These are phyloP conservation scores for Propsilocerus akamusi DNA, from an alignment of 1,140 invertebrate genomes.

Conservation along the genomic window DNA sequence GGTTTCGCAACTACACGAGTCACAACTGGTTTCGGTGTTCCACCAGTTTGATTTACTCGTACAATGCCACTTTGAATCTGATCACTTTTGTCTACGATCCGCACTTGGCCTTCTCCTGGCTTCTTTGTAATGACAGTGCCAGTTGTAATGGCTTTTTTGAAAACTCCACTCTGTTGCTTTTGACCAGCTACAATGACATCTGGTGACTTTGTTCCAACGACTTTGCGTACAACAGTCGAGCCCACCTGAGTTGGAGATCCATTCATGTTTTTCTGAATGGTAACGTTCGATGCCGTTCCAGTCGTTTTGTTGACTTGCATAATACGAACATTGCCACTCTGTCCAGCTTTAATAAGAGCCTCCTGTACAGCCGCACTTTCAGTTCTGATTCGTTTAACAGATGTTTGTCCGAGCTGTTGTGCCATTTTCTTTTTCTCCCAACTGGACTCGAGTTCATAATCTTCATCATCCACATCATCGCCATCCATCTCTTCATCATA, in stretches of 20 bases:
- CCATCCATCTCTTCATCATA: conserved; percentile 23
- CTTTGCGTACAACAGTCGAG: background rate
- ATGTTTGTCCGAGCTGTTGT: background rate
- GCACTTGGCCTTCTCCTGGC: conserved; percentile 1
- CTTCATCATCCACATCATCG: conserved; percentile 17
- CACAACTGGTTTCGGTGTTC: conserved; percentile 4
- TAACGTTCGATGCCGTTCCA: too few relatives aligned
- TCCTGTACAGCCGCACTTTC: too few relatives aligned
- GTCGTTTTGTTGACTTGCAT: too few relatives aligned
- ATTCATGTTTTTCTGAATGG: background rate
- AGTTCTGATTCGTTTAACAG: background rate
- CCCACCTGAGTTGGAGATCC: background rate
- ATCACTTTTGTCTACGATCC: conserved; percentile 2
- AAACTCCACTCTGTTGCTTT: background rate
- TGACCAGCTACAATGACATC: background rate
- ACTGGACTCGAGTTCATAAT: conserved; percentile 3
- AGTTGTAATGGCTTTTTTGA: background rate
- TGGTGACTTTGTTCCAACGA: background rate
- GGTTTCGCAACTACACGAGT: conserved; percentile 9
- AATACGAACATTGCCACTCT: background rate
- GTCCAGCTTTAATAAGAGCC: too few relatives aligned
- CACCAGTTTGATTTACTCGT: conserved; percentile 6
- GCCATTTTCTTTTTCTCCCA: conserved; percentile 1
- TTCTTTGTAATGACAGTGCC: background rate
- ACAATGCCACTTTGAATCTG: conserved; percentile 14